Conservation (phyloP, 64 coral and sea anemone species). For the Actinia equina region DNA sequence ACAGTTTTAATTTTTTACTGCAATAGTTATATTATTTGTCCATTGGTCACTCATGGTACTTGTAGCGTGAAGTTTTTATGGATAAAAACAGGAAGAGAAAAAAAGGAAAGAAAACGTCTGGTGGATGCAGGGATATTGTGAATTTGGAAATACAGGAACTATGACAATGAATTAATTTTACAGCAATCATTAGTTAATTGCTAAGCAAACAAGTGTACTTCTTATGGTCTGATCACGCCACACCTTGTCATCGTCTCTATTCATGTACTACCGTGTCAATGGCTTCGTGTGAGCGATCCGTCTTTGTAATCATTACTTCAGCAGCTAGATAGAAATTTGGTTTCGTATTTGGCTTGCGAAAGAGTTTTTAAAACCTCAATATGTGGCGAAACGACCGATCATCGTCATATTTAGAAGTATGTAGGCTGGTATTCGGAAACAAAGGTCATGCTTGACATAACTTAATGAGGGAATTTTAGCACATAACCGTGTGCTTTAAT, state of each 20-base stretch:
- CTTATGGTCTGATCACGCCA: conserved; percentile 6
- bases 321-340: not conserved
- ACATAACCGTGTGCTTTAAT: conserved; percentile 1
- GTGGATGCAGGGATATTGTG: not conserved
- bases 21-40: no score
- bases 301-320: not conserved
- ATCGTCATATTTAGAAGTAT: not conserved
- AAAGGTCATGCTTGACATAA: not conserved
- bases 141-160: not conserved
- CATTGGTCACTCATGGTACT: no score
- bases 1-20: no score
- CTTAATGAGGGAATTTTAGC: not conserved
- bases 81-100: not conserved
- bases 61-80: no score
- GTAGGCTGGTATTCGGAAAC: not conserved
- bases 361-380: not conserved
- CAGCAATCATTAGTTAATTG: not conserved
- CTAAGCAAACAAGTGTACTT: not conserved
- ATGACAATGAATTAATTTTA: not conserved
- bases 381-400: not conserved
- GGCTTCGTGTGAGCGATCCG: not conserved
- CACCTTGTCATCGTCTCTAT: not conserved
- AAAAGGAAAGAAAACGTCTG: not conserved
- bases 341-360: not conserved
- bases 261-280: not conserved